These are phyloP conservation scores for Temnothorax longispinosus DNA, from an alignment of 1,140 invertebrate genomes.

Conservation along the genomic window DNA sequence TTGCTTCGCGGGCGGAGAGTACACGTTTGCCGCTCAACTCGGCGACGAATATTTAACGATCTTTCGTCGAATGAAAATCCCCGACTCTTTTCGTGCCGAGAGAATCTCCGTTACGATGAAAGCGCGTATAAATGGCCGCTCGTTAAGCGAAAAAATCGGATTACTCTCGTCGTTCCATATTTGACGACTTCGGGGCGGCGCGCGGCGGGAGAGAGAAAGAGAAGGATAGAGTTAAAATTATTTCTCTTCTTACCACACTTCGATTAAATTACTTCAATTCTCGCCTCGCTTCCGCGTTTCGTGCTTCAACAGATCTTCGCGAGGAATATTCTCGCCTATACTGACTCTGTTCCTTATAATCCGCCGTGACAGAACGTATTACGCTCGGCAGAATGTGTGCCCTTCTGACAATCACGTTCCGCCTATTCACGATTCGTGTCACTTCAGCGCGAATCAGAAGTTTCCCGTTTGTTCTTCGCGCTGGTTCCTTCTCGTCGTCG, in stretches of 20 bases:
- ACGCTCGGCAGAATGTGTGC: neutral
- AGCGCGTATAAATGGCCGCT: neutral
- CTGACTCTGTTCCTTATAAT: neutral
- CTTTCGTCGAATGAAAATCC: slow-evolving; percentile 24
- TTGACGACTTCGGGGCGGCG: neutral
- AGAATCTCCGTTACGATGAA: slow-evolving; percentile 11
- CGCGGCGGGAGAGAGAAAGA: no score
- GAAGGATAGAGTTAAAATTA: neutral
- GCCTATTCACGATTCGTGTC: neutral
- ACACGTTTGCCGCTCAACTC: neutral
- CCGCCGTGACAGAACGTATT: no score
- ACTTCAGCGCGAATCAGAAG: neutral
- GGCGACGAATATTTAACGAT: slow-evolving; percentile 32
- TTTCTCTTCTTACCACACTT: neutral
- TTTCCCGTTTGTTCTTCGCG: neutral
- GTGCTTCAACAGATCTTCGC: neutral
- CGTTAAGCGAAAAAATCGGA: slow-evolving; percentile 14
- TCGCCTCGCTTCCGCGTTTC: neutral
- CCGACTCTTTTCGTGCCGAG: neutral
- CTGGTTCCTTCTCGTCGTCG: neutral
- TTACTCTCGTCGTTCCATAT: slow-evolving; percentile 30
- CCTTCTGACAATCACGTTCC: neutral
- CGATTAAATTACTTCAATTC: slow-evolving; percentile 12
- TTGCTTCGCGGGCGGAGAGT: neutral
- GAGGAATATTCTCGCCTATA: neutral